Base-by-base conservation (phyloP, 2,797 vertebrate species). In the Sebastes itinus region DNA sequence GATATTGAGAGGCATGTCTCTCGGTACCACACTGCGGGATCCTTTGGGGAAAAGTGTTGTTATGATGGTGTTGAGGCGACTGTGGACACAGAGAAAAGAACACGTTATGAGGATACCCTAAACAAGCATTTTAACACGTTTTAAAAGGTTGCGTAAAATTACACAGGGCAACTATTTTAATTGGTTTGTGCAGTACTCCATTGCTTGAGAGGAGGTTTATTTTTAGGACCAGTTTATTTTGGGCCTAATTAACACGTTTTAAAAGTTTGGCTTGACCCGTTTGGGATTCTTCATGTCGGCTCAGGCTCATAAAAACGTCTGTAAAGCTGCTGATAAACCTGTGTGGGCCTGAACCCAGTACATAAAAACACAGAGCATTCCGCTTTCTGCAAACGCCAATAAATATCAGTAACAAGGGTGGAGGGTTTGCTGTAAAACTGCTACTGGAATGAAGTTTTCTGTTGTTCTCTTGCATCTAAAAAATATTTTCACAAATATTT, bases 1-100 rank as follows among this genome's bases (percentile, higher is more conserved):
- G 92, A 99, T 99, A 83, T 99, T 99, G 54, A 99, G 97, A 38
- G 98, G 98, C 97, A 98, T 99, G 88, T 99, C 98, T 92, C 98
- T 96, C 20, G 98, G 98, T 13, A 99, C 97, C 81, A 99, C 98
- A 59, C 97, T 98, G 52, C 98, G 97, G 70, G 98, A 99, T 75
- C 98, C 98, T 95, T 99, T 99, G 52, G 98, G 98, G 94, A 99
- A 99, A 87, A 99, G 97, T 2, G 97, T 99, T 86, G 97, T 97
- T 76, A 99, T 93, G 81, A 99, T 98, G 88, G 97, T 97, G 94
- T 94, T 98, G 90, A 99, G 97, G 71, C 98, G 98, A 90, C 98
- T 99, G 94, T 62, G 94, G 91, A 90, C 20, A 76, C 12, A 87
- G n/a, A 82, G 22, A 78, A 67, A 27, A 80, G 22, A 59, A 73